Conservation (phyloP, 53 echinoderm and acorn worm genomes). For the Hippasteria phrygiana region DNA sequence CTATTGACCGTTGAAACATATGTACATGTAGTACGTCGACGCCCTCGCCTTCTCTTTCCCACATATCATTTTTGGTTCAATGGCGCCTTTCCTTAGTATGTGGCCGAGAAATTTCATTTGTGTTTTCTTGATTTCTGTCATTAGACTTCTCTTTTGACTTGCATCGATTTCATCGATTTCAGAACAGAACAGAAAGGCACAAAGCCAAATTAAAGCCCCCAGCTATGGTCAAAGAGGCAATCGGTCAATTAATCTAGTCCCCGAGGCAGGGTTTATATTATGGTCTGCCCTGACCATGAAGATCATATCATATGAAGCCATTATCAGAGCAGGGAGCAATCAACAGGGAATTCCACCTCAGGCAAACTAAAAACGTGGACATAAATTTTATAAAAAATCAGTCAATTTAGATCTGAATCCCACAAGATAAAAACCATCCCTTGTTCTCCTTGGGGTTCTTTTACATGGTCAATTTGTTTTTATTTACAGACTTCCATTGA, state of each 20-base stretch:
- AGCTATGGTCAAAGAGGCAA: neutral
- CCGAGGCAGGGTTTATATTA: neutral
- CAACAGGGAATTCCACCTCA: neutral
- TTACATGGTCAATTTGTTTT: neutral
- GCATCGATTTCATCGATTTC: too few species aligned
- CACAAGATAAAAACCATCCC: neutral
- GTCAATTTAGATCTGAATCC: neutral
- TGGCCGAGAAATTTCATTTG: too few species aligned
- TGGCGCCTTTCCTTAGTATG: too few species aligned
- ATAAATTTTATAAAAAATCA: neutral
- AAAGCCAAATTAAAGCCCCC: too few species aligned
- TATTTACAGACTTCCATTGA: neutral
- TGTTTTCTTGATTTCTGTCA: too few species aligned
- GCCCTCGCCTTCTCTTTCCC: too few species aligned
- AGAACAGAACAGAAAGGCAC: too few species aligned
- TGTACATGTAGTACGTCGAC: too few species aligned
- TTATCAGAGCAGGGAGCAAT: slow-evolving; percentile 27
- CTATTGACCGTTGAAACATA: too few species aligned
- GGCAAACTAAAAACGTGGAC: neutral
- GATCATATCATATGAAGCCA: neutral
- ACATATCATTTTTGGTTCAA: too few species aligned
- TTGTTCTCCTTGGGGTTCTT: neutral
- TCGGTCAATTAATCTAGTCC: neutral
- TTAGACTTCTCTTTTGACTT: too few species aligned
- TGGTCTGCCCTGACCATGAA: slow-evolving; percentile 8